A percentile compares a stretch with the other conserved stretches of the same genome.
These are phyloP conservation scores for Accipiter virgatus DNA, from an alignment of 2,113 vertebrate species.

Conservation along the genomic window DNA sequence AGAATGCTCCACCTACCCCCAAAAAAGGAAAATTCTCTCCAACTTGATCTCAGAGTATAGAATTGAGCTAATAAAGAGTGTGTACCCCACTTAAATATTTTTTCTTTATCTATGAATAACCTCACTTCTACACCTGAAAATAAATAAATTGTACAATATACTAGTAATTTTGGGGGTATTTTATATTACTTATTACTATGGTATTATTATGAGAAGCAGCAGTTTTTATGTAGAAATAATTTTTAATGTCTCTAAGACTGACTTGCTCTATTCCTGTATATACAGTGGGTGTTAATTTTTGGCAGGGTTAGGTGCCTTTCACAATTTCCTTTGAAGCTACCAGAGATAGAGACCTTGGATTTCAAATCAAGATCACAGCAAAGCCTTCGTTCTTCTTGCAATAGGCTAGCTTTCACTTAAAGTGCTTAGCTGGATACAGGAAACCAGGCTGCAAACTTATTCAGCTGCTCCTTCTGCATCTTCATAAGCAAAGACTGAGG, in stretches of 20 bases:
- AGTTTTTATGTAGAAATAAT: background rate
- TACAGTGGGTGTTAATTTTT: background rate
- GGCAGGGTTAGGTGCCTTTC: background rate
- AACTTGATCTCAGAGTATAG: background rate
- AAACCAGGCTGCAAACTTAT: background rate
- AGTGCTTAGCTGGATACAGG: background rate
- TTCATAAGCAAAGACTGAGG: background rate
- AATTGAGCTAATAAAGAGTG: background rate
- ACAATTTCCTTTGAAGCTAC: background rate
- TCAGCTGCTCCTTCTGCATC: background rate
- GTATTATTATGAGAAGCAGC: background rate
- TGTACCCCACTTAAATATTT: background rate
- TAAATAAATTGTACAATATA: background rate
- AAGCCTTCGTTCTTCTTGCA: background rate
- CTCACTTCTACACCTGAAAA: background rate
- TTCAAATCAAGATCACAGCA: background rate
- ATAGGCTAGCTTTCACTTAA: background rate
- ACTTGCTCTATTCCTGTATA: background rate
- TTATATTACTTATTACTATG: background rate
- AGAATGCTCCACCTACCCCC: background rate
- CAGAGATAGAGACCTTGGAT: background rate
- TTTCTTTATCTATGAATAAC: background rate
- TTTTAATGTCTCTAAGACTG: background rate
- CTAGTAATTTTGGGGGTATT: background rate
- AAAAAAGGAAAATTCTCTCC: background rate